Evolutionary conservation across 2,888 invertebrate species (phyloP).

Genomic region (Mechanitis messenoides): DNA sequence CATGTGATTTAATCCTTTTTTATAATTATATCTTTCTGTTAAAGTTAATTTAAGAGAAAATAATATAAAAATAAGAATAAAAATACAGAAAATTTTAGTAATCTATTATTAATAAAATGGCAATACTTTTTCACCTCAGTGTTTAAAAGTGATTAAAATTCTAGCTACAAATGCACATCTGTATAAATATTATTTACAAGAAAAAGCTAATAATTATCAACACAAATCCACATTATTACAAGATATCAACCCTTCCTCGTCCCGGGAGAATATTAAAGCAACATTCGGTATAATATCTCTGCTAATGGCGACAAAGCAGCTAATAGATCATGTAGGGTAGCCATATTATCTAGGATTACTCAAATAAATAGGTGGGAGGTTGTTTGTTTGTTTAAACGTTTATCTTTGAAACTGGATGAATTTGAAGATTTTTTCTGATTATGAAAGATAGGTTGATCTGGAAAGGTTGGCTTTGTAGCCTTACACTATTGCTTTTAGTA

Average conservation of each 20-base stretch:
- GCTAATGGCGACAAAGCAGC: slow-evolving; percentile 36
- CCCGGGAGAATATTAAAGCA: slow-evolving; percentile 30
- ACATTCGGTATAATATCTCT: slow-evolving; percentile 64
- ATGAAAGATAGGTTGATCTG: too few relatives aligned
- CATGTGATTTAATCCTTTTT: too few relatives aligned
- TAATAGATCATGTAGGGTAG: slow-evolving; percentile 48
- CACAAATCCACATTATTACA: slow-evolving; percentile 16
- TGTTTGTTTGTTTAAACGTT: too few relatives aligned
- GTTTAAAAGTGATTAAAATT: not conserved
- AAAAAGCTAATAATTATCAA: slow-evolving; percentile 8
- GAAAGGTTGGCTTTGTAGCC: too few relatives aligned
- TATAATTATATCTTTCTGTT: too few relatives aligned
- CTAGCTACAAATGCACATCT: not conserved
- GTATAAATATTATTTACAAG: not conserved
- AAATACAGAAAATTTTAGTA: too few relatives aligned
- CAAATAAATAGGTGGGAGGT: not conserved
- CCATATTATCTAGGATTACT: not conserved
- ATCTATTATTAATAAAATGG: not conserved
- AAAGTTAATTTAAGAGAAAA: too few relatives aligned
- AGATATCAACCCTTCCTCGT: slow-evolving; percentile 30
- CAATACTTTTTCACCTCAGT: not conserved
- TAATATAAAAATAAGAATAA: too few relatives aligned
- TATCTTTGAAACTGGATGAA: too few relatives aligned
- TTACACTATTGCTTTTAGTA: too few relatives aligned
- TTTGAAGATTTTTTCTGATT: too few relatives aligned